Evolutionary conservation across 1,140 invertebrate genomes (phyloP).

Genomic region (Leptonema lineaticorne): DNA sequence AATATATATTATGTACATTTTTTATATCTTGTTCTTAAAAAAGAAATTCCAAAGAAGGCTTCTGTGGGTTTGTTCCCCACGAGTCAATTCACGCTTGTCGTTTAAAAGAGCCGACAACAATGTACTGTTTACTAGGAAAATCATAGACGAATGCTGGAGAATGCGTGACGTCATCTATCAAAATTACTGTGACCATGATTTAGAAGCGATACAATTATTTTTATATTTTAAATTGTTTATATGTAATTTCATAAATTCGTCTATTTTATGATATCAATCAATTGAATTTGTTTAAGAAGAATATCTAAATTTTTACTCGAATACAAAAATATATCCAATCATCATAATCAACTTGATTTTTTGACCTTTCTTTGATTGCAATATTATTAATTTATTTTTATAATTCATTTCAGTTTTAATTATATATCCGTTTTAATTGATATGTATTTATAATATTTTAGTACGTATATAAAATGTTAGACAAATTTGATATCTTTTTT

Average conservation of each 20-base stretch:
- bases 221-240: not conserved
- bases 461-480: too few relatives aligned
- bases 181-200: not conserved
- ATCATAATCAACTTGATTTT: too few relatives aligned
- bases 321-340: too few relatives aligned
- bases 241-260: not conserved
- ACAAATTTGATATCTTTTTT: too few relatives aligned
- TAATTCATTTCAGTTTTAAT: too few relatives aligned
- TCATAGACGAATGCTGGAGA: not conserved
- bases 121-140: conserved; percentile 13
- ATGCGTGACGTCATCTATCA: not conserved
- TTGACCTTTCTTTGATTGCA: too few relatives aligned
- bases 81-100: not conserved
- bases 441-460: too few relatives aligned
- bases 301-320: too few relatives aligned
- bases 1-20: too few relatives aligned
- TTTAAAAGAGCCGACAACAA: conserved; percentile 8
- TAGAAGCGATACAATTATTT: not conserved
- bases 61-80: conserved; percentile 8
- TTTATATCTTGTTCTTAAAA: too few relatives aligned
- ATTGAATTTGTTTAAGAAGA: not conserved
- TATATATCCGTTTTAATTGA: too few relatives aligned
- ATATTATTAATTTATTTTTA: too few relatives aligned
- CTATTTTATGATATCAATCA: not conserved
- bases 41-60: not conserved